These are phyloP conservation scores for Sepiola atlantica DNA, from an alignment of 2,888 invertebrate species.

Conservation along the genomic window DNA sequence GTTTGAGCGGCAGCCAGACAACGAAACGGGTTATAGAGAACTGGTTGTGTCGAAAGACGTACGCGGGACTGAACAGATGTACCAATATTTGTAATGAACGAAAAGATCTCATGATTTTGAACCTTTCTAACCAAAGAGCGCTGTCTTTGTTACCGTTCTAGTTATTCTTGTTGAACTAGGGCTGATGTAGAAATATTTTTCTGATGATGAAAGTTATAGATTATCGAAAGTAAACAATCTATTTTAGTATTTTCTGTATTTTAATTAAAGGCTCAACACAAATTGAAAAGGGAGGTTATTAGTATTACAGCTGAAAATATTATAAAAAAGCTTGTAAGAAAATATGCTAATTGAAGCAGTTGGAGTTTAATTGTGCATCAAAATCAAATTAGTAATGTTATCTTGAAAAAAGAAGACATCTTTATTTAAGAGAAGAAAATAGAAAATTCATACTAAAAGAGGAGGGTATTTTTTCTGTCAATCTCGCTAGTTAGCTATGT, in stretches of 20 bases:
- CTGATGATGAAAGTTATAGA: background rate
- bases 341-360: background rate
- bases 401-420: background rate
- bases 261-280: background rate
- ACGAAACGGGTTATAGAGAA: slow-evolving; percentile 64
- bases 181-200: background rate
- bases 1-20: slow-evolving; percentile 63
- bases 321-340: background rate
- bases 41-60: slow-evolving; percentile 55
- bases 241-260: background rate
- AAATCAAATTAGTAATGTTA: background rate
- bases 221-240: background rate
- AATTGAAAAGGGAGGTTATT: background rate
- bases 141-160: background rate
- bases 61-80: background rate
- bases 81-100: background rate
- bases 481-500: no score
- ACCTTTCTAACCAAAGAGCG: background rate
- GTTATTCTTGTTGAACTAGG: background rate
- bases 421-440: background rate
- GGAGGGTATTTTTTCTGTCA: no score
- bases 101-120: background rate
- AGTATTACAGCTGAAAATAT: background rate
- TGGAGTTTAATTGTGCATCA: background rate
- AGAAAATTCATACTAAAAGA: no score